phyloP scores from a whole-genome alignment of 1,140 invertebrate species.

The Rhopalosiphum maidis region DNA sequence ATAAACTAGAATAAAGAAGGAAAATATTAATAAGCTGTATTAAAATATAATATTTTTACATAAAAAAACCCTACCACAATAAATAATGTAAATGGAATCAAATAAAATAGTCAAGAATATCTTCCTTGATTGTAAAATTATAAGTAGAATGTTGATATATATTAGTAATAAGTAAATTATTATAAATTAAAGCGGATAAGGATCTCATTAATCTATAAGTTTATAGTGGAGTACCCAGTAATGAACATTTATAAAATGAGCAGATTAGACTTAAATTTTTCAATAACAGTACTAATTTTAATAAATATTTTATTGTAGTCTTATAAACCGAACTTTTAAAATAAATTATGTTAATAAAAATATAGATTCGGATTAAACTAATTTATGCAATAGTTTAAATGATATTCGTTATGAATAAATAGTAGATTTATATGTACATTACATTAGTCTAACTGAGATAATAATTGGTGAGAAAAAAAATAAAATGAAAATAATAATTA shows the following conservation, averaged over 20 bases:
- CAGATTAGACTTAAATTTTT: not conserved
- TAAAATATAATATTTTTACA: too few species aligned
- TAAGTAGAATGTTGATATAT: too few species aligned
- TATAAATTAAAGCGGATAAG: not conserved
- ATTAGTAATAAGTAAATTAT: not conserved
- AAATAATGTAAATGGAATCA: not conserved
- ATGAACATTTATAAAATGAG: not conserved
- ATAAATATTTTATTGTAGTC: not conserved
- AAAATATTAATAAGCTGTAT: not conserved
- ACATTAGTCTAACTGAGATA: not conserved
- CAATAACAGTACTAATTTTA: not conserved
- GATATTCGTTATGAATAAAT: conserved; percentile 35
- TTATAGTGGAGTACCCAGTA: not conserved
- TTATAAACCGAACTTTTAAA: not conserved
- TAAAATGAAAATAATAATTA: not conserved
- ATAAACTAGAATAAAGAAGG: not conserved
- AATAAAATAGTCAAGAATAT: not conserved
- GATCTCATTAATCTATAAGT: not conserved
- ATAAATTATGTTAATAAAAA: not conserved
- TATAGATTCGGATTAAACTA: not conserved
- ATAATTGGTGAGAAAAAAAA: not conserved
- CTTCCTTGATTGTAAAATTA: not conserved
- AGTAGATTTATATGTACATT: conserved; percentile 19
- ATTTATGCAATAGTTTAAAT: not conserved
- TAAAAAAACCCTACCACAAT: not conserved